These are phyloP conservation scores for Ochropleura plecta DNA, from an alignment of 2,888 invertebrate genomes.

Conservation along the genomic window DNA sequence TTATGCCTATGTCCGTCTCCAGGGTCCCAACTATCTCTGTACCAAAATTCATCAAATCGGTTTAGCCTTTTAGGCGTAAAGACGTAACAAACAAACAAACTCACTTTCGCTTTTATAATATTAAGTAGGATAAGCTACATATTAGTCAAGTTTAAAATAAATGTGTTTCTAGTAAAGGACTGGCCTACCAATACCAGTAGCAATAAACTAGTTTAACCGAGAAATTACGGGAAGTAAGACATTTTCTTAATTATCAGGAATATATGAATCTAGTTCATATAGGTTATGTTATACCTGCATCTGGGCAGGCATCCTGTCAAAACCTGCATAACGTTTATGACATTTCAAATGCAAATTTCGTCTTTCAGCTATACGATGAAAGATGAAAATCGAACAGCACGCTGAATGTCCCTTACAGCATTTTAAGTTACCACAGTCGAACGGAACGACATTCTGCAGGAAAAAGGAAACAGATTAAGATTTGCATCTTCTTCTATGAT, in stretches of 20 bases:
- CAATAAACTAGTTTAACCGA: slow-evolving; percentile 23
- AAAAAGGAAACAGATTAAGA: neutral
- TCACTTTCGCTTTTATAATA: no score
- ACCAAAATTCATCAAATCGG: no score
- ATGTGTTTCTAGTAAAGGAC: neutral
- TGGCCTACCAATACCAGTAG: slow-evolving; percentile 2
- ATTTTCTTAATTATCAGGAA: slow-evolving; percentile 38
- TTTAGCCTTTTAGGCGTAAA: no score
- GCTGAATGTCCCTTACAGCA: neutral
- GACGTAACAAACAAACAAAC: no score
- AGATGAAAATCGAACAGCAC: neutral
- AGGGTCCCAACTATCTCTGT: no score
- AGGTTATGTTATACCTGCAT: neutral
- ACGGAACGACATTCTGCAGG: neutral
- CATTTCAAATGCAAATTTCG: neutral
- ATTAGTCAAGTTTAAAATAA: neutral
- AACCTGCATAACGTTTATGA: slow-evolving; percentile 12
- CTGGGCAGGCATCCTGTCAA: neutral
- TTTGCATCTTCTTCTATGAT: neutral
- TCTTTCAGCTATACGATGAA: neutral
- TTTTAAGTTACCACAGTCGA: neutral
- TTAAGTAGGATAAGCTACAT: no score
- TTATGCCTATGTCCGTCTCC: no score
- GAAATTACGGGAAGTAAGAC: slow-evolving; percentile 41
- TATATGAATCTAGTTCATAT: slow-evolving; percentile 4